Conservation (phyloP, 53 echinoderm and acorn worm species). For the Patiria pectinifera region DNA sequence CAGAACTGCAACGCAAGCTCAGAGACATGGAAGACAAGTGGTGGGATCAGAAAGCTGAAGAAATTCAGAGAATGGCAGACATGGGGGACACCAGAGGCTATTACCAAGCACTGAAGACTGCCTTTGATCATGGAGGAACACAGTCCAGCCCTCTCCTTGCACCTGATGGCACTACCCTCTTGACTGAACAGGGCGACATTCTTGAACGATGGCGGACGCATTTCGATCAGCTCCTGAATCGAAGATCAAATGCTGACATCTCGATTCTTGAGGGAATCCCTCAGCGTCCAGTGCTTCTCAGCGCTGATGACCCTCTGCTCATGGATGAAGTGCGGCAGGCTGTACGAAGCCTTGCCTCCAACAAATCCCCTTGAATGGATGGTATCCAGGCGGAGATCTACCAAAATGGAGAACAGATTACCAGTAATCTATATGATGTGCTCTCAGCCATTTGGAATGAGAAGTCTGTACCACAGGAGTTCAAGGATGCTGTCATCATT, state of each 20-base stretch:
- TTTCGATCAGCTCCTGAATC: constrained; percentile 21
- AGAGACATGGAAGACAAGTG: constrained; percentile 29
- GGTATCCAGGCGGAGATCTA: constrained; percentile 15
- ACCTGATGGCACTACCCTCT: not conserved
- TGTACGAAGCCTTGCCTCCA: not conserved
- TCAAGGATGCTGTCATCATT: constrained; percentile 5
- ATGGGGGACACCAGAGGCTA: constrained; percentile 21
- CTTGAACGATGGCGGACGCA: constrained; percentile 13
- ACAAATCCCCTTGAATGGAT: not conserved
- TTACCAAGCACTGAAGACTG: constrained; percentile 34
- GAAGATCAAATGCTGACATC: constrained; percentile 20
- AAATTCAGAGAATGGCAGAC: constrained; percentile 4
- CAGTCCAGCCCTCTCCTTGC: not conserved
- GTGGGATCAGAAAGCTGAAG: constrained; percentile 24
- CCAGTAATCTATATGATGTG: not conserved
- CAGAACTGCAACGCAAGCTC: not conserved
- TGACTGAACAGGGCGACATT: not conserved
- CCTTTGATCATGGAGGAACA: not conserved
- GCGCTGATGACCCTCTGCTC: too few relatives aligned
- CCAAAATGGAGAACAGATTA: not conserved
- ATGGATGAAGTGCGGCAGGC: not conserved
- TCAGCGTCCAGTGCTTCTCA: not conserved
- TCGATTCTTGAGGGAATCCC: not conserved
- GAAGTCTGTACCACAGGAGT: constrained; percentile 2
- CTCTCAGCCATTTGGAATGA: not conserved